These are phyloP conservation scores for Dicrostonyx torquatus DNA, from an alignment of 2,797 vertebrate species.

Conservation along the genomic window DNA sequence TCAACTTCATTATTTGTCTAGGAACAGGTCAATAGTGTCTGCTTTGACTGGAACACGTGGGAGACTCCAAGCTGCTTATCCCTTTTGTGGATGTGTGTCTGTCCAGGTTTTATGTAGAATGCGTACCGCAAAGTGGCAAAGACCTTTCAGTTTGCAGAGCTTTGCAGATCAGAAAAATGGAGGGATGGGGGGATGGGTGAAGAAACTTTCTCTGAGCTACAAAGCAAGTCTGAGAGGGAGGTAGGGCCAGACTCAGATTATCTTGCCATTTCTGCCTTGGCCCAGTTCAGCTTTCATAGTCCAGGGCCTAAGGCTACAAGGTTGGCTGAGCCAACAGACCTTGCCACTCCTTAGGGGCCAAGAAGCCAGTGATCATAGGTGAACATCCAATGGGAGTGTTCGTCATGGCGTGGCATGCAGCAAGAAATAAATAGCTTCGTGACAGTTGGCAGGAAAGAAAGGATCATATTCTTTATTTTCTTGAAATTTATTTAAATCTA, in stretches of 20 bases:
- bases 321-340: neutral
- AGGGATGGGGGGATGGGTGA: neutral
- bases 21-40: neutral
- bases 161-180: neutral
- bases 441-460: neutral
- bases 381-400: neutral
- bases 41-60: neutral
- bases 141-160: neutral
- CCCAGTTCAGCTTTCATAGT: neutral
- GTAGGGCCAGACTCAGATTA: neutral
- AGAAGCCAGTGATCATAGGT: neutral
- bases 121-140: neutral
- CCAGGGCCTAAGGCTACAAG: neutral
- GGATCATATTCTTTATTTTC: neutral
- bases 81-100: neutral
- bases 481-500: constrained; percentile 44
- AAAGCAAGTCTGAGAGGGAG: neutral
- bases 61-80: neutral
- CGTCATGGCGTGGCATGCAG: neutral
- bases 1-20: neutral
- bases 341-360: neutral
- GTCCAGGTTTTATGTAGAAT: neutral
- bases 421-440: neutral
- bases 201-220: neutral
- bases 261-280: neutral